Evolutionary conservation across 1,140 invertebrate genomes (phyloP).

Genomic region (Atta texana): DNA sequence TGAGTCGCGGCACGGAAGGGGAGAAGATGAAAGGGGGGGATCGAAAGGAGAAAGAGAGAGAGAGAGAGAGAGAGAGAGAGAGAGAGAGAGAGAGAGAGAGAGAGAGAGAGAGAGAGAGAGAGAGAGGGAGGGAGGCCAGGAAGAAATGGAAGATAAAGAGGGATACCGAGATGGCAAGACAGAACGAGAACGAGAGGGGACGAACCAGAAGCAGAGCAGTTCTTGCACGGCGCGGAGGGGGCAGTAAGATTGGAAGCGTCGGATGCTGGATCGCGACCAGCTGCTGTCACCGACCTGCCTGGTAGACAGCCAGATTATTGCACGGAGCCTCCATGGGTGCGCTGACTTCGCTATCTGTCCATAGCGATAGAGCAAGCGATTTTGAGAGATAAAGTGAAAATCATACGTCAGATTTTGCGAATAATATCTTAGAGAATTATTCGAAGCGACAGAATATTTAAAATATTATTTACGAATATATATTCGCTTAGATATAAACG

Average conservation of each 20-base stretch:
- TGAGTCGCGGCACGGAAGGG: slow-evolving; percentile 43
- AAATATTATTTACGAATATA: not conserved
- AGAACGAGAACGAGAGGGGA: slow-evolving; percentile 46
- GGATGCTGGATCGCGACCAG: slow-evolving; percentile 74
- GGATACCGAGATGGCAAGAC: slow-evolving; percentile 17
- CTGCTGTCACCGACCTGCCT: slow-evolving; percentile 73
- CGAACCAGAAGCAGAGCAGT: slow-evolving; percentile 47
- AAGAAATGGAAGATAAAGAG: slow-evolving; percentile 45
- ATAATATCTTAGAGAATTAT: slow-evolving; percentile 4
- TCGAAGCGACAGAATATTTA: not conserved
- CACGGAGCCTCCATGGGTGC: slow-evolving; percentile 40
- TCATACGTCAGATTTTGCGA: slow-evolving; percentile 18
- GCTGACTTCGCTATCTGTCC: slow-evolving; percentile 22
- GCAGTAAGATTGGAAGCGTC: slow-evolving; percentile 51
- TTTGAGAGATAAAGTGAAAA: slow-evolving; percentile 19
- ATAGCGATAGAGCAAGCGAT: slow-evolving; percentile 16
- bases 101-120: too few species aligned
- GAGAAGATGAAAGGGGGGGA: slow-evolving; percentile 39
- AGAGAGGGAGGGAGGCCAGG: slow-evolving; percentile 4
- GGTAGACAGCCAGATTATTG: slow-evolving; percentile 70
- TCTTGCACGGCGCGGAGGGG: slow-evolving; percentile 40
- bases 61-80: not conserved
- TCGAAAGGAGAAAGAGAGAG: slow-evolving; percentile 24
- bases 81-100: not conserved
- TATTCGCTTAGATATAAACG: slow-evolving; percentile 12